These are phyloP conservation scores for Nematopogon swammerdamellus DNA, from an alignment of 2,888 invertebrate species.

Conservation along the genomic window DNA sequence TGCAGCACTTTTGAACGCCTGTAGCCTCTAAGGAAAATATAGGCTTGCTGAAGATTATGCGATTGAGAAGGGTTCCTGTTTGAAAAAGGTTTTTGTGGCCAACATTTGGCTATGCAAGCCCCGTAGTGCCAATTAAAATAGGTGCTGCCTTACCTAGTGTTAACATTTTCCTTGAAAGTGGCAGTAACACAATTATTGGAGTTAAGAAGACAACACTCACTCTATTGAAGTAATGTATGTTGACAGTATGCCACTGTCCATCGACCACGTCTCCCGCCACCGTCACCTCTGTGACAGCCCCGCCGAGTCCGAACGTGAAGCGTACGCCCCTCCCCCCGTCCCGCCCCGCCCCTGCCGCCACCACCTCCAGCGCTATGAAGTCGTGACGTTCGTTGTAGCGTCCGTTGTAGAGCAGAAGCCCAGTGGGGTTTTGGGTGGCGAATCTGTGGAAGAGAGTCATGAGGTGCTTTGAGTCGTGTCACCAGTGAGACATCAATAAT, in stretches of 20 bases:
- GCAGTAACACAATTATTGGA: too few species aligned
- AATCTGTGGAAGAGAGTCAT: conserved; percentile 55
- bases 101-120: too few species aligned
- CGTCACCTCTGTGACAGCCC: conserved; percentile 65
- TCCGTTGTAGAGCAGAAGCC: conserved; percentile 89
- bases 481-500: conserved; percentile 2
- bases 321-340: conserved; percentile 57
- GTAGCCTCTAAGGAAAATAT: too few species aligned
- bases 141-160: too few species aligned
- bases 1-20: too few species aligned
- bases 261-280: conserved; percentile 75
- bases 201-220: too few species aligned
- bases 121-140: too few species aligned
- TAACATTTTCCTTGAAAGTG: too few species aligned
- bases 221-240: conserved; percentile 80
- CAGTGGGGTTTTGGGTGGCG: conserved; percentile 81
- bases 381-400: conserved; percentile 94
- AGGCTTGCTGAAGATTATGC: too few species aligned
- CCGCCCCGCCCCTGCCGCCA: conserved; percentile 53
- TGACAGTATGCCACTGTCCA: conserved; percentile 87
- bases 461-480: not conserved
- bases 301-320: conserved; percentile 88
- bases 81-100: too few species aligned
- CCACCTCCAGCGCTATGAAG: conserved; percentile 85
- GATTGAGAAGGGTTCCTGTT: too few species aligned